Evolutionary conservation across 2,113 vertebrate genomes (phyloP), one percentile per base, ranked within the genome.

Genomic region (Pogonocichla stellata): DNA sequence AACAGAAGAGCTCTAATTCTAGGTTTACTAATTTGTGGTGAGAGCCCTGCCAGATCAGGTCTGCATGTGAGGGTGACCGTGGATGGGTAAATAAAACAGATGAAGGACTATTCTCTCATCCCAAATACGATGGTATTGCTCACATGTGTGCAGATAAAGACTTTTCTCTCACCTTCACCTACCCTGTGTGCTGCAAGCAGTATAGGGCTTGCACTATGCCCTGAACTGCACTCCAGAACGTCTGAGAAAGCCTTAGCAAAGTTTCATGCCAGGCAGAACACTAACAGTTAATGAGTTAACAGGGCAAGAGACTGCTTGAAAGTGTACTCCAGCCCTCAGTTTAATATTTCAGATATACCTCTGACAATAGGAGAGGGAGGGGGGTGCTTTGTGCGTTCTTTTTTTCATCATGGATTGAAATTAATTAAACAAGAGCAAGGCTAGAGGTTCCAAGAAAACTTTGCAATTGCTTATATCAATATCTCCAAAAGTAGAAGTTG

Each of bases 1-100:
- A 57, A 36, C 26, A 89, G 43, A 84, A 80, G 19, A 34, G 3
- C 16, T 19, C 9, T n/a, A 38, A 74, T 62, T 74, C 51, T 12
- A 28, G 8, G 5, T 67, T 12, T 3, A 8, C 10, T 38, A 18
- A 1, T 33, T 15, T 75, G 43, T 8, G 1, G 1, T 7, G 3
- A 33, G 15, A 71, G 20, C 12, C 31, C 29, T 53, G 34, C 14
- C 67, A 54, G 19, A 9, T 74, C 42, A 66, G 31, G 29, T 73
- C 29, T 86, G n/a, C 6, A 4, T 14, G 26, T 12, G 10, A 56
- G 13, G 11, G 16, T 2, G 0, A 58, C 34, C 36, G 26, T 25
- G 26, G 6, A 0, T 43, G 9, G 10, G 22, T n/a, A 62, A 71
- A 84, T 57, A 43, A 71, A 86, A 78, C 1, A 51, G 7, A 34